Conservation (phyloP, 2,888 invertebrate species). For the Galerucella nymphaeae region DNA sequence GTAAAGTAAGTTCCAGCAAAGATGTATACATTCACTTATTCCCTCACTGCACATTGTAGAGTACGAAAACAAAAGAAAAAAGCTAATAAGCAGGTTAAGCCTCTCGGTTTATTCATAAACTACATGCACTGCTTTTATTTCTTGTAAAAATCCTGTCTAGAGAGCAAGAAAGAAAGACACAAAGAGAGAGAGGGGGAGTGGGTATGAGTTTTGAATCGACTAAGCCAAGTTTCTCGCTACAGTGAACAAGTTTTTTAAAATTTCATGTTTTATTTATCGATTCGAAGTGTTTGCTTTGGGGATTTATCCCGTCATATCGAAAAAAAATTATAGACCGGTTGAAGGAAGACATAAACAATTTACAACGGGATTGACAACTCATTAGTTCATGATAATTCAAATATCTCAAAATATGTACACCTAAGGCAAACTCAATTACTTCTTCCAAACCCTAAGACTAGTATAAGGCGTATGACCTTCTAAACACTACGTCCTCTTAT, state of each 20-base stretch:
- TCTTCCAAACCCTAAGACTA: too few species aligned
- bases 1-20: background rate
- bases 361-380: background rate
- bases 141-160: slow-evolving; percentile 6
- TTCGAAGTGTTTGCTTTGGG: slow-evolving; percentile 28
- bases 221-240: slow-evolving; percentile 17
- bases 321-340: slow-evolving; percentile 10
- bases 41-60: slow-evolving; percentile 1
- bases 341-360: background rate
- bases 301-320: slow-evolving; percentile 35
- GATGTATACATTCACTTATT: background rate
- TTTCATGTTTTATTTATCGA: slow-evolving; percentile 38
- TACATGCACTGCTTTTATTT: slow-evolving; percentile 9
- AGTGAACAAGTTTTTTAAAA: slow-evolving; percentile 30
- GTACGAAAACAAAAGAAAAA: slow-evolving; percentile 12
- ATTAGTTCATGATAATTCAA: background rate
- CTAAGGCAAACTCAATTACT: too few species aligned
- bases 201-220: slow-evolving; percentile 8
- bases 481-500: too few species aligned
- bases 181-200: background rate
- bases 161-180: too few species aligned
- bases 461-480: too few species aligned
- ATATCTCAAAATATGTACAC: too few species aligned
- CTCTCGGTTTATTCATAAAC: slow-evolving; percentile 16
- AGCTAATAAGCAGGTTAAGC: slow-evolving; percentile 9